Percentiles rank a stretch among this genome's conserved stretches.
Evolutionary conservation across 2,888 invertebrate species (phyloP).

Genomic region (Atethmia centrago): DNA sequence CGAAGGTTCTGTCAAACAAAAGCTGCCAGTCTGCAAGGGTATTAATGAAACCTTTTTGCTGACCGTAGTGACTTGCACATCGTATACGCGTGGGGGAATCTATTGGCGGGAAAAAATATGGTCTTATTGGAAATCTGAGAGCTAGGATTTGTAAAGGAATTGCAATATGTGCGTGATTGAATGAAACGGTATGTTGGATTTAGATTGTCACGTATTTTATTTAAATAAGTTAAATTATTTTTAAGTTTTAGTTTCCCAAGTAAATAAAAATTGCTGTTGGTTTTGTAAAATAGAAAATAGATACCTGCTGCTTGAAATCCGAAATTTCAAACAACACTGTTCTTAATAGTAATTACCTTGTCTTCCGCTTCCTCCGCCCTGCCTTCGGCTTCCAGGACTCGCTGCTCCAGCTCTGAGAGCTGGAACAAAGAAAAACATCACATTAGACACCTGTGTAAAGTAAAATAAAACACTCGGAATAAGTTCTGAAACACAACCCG

Average conservation of each 20-base stretch:
- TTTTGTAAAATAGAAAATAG: background rate
- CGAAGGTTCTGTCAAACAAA: slow-evolving; percentile 74
- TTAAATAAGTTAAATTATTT: background rate
- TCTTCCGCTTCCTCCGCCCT: slow-evolving; percentile 98
- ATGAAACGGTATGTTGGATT: slow-evolving; percentile 23
- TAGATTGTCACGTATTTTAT: background rate
- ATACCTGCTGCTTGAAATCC: too few relatives aligned
- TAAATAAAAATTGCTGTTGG: too few relatives aligned
- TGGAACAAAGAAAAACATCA: slow-evolving; percentile 89
- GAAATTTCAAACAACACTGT: background rate
- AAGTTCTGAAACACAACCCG: slow-evolving; percentile 53
- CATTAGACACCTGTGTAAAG: slow-evolving; percentile 29
- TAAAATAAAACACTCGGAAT: slow-evolving; percentile 17
- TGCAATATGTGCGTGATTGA: slow-evolving; percentile 56
- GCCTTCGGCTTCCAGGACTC: slow-evolving; percentile 97
- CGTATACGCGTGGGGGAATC: slow-evolving; percentile 47
- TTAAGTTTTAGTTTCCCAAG: background rate
- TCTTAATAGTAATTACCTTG: slow-evolving; percentile 92
- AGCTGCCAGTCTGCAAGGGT: slow-evolving; percentile 58
- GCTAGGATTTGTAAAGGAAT: slow-evolving; percentile 56
- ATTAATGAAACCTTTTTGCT: slow-evolving; percentile 80
- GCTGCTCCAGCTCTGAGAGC: slow-evolving; percentile 98
- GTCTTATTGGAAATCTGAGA: slow-evolving; percentile 59
- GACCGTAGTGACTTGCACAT: slow-evolving; percentile 82
- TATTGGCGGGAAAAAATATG: slow-evolving; percentile 59